A percentile compares a stretch with the other conserved stretches of the same genome.
Evolutionary conservation across 2,113 vertebrate genomes (phyloP).

Genomic region (Cariama cristata): DNA sequence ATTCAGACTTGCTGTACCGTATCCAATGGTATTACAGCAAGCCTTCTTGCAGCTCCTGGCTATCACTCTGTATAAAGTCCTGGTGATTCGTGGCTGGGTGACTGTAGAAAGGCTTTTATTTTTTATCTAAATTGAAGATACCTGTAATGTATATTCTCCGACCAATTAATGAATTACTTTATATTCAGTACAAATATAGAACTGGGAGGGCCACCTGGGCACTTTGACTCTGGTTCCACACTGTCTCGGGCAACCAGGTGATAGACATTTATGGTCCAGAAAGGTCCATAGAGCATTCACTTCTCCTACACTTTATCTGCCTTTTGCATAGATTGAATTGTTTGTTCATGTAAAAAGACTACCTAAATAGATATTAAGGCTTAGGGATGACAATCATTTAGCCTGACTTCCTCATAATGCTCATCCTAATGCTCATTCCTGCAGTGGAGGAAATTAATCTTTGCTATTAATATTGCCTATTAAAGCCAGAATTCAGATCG

Average conservation of each 20-base stretch:
- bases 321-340: background rate
- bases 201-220: background rate
- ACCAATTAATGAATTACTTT: background rate
- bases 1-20: background rate
- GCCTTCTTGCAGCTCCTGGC: background rate
- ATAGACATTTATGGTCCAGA: background rate
- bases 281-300: background rate
- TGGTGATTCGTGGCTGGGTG: background rate
- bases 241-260: background rate
- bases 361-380: background rate
- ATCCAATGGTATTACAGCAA: background rate
- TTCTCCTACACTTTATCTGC: background rate
- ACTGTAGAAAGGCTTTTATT: background rate
- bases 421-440: slow-evolving; percentile 17
- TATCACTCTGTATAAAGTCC: background rate
- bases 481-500: background rate
- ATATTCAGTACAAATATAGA: background rate
- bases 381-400: slow-evolving; percentile 5
- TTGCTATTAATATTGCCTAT: slow-evolving; percentile 39
- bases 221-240: background rate
- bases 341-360: slow-evolving; percentile 14
- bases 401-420: slow-evolving; percentile 1
- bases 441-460: slow-evolving; percentile 45
- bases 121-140: background rate
- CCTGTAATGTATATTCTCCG: background rate